A percentile compares a stretch with the other conserved stretches of the same genome.
Conservation (phyloP, 1,140 invertebrate species). For the Epicauta chinensis region DNA sequence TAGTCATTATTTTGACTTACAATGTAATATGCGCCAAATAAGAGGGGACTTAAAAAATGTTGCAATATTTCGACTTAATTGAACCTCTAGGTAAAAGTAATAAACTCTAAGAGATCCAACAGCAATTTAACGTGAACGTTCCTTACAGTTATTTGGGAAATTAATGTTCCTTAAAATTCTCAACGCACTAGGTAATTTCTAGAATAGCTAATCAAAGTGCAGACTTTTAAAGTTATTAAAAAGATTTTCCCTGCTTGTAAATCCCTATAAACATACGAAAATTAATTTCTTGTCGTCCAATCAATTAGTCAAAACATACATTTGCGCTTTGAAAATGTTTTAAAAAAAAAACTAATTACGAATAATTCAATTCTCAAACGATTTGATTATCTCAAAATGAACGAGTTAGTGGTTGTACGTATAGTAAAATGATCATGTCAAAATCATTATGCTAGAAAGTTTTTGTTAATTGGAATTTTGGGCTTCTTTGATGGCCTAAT, state of each 20-base stretch:
- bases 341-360: slow-evolving; percentile 11
- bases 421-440: background rate
- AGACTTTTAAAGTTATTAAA: background rate
- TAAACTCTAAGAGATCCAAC: slow-evolving; percentile 10
- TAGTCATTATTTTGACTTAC: slow-evolving; percentile 14
- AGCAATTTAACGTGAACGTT: slow-evolving; percentile 10
- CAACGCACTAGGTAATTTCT: background rate
- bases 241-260: slow-evolving; percentile 1
- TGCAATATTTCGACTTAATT: slow-evolving; percentile 15
- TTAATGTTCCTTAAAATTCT: slow-evolving; percentile 6
- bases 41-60: slow-evolving; percentile 14
- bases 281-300: slow-evolving; percentile 1
- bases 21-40: slow-evolving; percentile 12
- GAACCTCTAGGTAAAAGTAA: slow-evolving; percentile 15
- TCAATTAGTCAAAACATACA: slow-evolving; percentile 3
- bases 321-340: background rate
- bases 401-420: slow-evolving; percentile 10
- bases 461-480: too few relatives aligned
- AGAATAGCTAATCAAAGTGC: background rate
- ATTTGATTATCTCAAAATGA: slow-evolving; percentile 13
- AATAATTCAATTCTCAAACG: slow-evolving; percentile 7
- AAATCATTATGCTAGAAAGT: too few relatives aligned
- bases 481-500: too few relatives aligned
- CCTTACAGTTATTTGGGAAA: slow-evolving; percentile 11
- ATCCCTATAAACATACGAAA: slow-evolving; percentile 1